Evolutionary conservation across 2,113 vertebrate genomes (phyloP), one percentile per base, ranked within the genome.

Genomic region (Mandrillus leucophaeus): DNA sequence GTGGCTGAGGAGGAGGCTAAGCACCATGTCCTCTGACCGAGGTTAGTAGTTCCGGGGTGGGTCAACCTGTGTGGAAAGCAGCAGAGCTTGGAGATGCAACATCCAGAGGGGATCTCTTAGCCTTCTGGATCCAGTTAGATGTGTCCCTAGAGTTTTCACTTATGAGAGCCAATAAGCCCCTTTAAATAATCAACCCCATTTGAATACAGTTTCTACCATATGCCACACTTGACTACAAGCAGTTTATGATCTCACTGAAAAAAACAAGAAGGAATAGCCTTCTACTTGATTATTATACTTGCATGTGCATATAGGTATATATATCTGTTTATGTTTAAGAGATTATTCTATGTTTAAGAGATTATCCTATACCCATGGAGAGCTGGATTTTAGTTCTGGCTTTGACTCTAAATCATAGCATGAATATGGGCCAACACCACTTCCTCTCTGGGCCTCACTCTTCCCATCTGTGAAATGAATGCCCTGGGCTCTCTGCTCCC

Each of bases 351-450:
- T 23, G 20, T 27, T 40, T 38, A 57, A 66, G 73, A 80, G 79
- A 17, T 27, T 35, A 52, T n/a, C 48, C 16, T 18, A 1, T 23
- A 25, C 38, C 55, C 2, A 0, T 0, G 17, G 38, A 72, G 55
- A 50, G 25, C 35, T 81, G 48, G 50, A 32, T 16, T 45, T 73
- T 45, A 20, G 79, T 55, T 50, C 78, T 57, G 38, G 52, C 85
- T 55, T 73, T 61, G 72, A 32, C 66, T n/a, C 68, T 22, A 43
- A 23, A 38, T 45, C 61, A 9, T 8, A 50, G 73, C 20, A 3
- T 27, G 57, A 40, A 48, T 38, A 2, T 3, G 45, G 52, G 17
- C 35, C 72, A 27, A 11, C 30, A 40, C 50, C 1, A 3, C 32
- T 79, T n/a, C 4, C 52, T 30, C 50, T 80, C 27, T 2, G 2